A percentile compares a stretch with the other conserved stretches of the same genome.
Conservation (phyloP, 2,888 invertebrate genomes). For the Pristionchus mayeri region DNA sequence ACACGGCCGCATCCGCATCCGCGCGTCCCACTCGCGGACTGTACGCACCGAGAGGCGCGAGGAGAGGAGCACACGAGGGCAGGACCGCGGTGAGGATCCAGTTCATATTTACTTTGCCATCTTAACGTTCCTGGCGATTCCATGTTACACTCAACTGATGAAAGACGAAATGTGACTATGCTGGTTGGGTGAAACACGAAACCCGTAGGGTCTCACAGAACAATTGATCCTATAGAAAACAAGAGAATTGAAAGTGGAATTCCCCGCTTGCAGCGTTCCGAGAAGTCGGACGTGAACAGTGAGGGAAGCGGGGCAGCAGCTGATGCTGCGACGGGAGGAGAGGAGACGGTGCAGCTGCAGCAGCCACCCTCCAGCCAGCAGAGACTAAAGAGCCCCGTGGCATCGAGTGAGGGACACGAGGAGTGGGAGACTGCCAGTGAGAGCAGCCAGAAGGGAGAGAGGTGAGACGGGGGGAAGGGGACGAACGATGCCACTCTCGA, state of each 20-base stretch:
- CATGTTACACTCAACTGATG: too few relatives aligned
- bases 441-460: constrained; percentile 82
- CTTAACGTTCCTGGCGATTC: too few relatives aligned
- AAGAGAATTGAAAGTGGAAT: too few relatives aligned
- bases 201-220: not conserved
- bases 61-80: constrained; percentile 3
- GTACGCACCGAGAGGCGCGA: constrained; percentile 39
- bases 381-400: constrained; percentile 62
- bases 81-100: not conserved
- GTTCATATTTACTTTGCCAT: too few relatives aligned
- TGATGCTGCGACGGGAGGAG: not conserved
- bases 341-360: too few relatives aligned
- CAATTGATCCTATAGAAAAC: not conserved
- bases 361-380: too few relatives aligned
- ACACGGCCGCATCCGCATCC: constrained; percentile 72
- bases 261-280: not conserved
- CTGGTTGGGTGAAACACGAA: not conserved
- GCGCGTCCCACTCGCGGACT: constrained; percentile 66
- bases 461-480: too few relatives aligned
- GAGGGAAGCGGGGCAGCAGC: not conserved
- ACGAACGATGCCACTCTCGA: not conserved
- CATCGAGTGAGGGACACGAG: constrained; percentile 74
- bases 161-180: too few relatives aligned
- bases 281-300: not conserved
- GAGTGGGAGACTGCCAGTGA: constrained; percentile 88